Percentiles rank a stretch among this genome's conserved stretches.
phyloP scores from a whole-genome alignment of 2,888 invertebrate genomes.

The Dichetophora obliterata region DNA sequence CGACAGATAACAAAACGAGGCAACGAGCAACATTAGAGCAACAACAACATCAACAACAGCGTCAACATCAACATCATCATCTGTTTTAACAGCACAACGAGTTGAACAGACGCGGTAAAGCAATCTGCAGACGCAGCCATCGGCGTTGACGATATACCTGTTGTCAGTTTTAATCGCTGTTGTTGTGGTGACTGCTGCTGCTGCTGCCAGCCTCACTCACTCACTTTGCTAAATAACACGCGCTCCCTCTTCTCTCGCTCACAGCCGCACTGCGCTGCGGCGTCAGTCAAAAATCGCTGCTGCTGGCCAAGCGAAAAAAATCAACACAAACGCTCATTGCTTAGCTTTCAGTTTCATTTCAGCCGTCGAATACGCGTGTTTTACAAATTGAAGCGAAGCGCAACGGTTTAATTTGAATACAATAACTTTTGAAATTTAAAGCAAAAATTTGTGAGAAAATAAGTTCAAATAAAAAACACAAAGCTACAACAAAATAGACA shows the following conservation, averaged over 20 bases:
- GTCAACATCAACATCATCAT: constrained; percentile 12
- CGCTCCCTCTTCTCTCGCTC: neutral
- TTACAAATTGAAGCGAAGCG: constrained; percentile 16
- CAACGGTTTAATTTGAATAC: constrained; percentile 43
- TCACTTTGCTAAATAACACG: neutral
- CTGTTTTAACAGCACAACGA: constrained; percentile 9
- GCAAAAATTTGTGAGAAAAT: constrained; percentile 14
- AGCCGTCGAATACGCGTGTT: constrained; percentile 47
- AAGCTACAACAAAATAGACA: neutral
- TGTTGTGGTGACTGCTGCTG: neutral
- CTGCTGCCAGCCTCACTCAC: neutral
- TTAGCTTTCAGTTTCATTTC: constrained; percentile 71
- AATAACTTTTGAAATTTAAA: constrained; percentile 56
- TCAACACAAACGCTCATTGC: constrained; percentile 51
- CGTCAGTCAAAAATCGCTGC: neutral
- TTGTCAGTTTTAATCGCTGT: neutral
- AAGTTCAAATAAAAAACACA: constrained; percentile 14
- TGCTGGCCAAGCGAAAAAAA: constrained; percentile 26
- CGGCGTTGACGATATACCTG: neutral
- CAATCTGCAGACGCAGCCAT: neutral
- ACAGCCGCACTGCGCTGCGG: neutral
- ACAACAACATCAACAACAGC: neutral
- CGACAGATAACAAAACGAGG: constrained; percentile 1
- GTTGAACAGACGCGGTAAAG: constrained; percentile 4
- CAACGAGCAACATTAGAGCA: neutral